Conservation (phyloP, 1,140 invertebrate genomes). For the Drosophila burlai region DNA sequence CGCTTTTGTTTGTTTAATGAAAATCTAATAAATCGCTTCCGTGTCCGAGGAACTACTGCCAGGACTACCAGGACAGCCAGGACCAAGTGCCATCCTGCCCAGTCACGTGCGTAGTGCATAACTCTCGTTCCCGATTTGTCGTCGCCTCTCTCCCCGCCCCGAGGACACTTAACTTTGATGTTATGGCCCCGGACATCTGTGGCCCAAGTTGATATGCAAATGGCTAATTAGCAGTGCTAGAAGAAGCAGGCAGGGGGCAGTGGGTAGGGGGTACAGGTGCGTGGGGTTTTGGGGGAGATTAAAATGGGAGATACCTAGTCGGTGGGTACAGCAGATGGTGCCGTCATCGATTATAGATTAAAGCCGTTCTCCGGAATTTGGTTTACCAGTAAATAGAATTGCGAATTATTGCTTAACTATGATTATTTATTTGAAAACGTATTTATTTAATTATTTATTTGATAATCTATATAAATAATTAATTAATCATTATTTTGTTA, state of each 20-base stretch:
- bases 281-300: not conserved
- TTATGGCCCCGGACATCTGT: constrained; percentile 60
- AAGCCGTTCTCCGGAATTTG: not conserved
- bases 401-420: not conserved
- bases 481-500: too few species aligned
- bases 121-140: constrained; percentile 49
- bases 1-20: constrained; percentile 77
- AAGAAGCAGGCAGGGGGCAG: not conserved
- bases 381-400: constrained; percentile 2
- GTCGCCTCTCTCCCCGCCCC: constrained; percentile 16
- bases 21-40: constrained; percentile 77
- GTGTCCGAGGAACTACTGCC: constrained; percentile 41
- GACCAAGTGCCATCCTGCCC: constrained; percentile 21
- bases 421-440: not conserved
- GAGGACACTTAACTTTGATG: constrained; percentile 61
- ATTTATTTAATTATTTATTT: not conserved
- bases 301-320: constrained; percentile 44
- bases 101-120: constrained; percentile 77
- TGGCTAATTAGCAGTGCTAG: constrained; percentile 58
- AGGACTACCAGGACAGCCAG: not conserved
- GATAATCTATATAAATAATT: not conserved
- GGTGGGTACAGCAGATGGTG: constrained; percentile 20
- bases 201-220: constrained; percentile 51
- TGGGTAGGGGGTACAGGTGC: constrained; percentile 13
- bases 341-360: constrained; percentile 44